phyloP scores from a whole-genome alignment of 2,797 vertebrate species.

The Coluber constrictor region DNA sequence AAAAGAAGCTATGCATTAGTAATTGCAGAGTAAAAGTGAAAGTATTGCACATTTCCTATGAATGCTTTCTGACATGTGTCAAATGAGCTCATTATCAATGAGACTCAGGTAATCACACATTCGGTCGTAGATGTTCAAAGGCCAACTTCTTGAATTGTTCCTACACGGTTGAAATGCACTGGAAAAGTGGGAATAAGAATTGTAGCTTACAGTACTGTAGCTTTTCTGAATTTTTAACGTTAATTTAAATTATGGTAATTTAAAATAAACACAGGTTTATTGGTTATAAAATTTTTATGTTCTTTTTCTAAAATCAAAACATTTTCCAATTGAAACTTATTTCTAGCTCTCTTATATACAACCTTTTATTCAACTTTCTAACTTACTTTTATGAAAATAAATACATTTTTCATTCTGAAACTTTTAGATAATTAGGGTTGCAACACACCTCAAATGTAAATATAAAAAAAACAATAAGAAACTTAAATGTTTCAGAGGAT shows the following conservation, averaged over 20 bases:
- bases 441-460: not conserved
- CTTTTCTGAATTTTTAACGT: not conserved
- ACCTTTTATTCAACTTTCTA: not conserved
- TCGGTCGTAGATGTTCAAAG: conserved; percentile 20
- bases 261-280: not conserved
- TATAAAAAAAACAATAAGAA: not conserved
- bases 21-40: conserved; percentile 22
- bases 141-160: not conserved
- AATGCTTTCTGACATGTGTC: conserved; percentile 36
- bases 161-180: not conserved
- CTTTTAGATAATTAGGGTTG: not conserved
- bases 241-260: not conserved
- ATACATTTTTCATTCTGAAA: conserved; percentile 15
- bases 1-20: conserved; percentile 21
- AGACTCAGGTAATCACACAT: conserved; percentile 21
- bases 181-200: not conserved
- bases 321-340: not conserved
- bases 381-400: not conserved
- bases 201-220: not conserved
- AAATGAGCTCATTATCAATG: conserved; percentile 21
- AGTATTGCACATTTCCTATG: conserved; percentile 4
- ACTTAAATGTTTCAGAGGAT: not conserved
- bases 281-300: not conserved
- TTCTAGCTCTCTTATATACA: fast-evolving
- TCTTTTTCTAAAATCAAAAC: not conserved